Percentiles rank a stretch among this genome's conserved stretches.
phyloP scores from a whole-genome alignment of 35 echinoderm and acorn worm genomes.

The Lytechinus pictus region DNA sequence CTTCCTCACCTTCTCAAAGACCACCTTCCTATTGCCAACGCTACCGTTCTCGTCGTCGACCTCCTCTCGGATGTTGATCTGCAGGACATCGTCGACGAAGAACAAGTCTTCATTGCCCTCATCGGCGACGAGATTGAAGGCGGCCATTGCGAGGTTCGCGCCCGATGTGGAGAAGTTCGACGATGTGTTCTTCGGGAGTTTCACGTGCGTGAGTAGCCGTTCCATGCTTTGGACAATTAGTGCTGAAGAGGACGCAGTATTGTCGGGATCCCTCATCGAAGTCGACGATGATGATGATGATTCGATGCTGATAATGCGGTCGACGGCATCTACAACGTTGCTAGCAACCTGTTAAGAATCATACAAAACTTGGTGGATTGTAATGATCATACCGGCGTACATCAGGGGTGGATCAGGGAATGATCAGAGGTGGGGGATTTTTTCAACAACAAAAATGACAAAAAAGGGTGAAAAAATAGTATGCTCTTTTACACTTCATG shows the following conservation, averaged over 20 bases:
- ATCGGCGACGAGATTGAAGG: slow-evolving; percentile 23
- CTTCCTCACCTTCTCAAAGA: not conserved
- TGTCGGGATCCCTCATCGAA: not conserved
- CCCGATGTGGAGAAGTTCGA: slow-evolving; percentile 41
- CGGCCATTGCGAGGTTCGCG: not conserved
- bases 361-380: too few relatives aligned
- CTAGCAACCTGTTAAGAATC: not conserved
- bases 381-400: too few relatives aligned
- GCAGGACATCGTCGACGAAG: not conserved
- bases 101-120: not conserved
- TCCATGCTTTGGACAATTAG: slow-evolving; percentile 16
- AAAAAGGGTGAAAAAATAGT: too few relatives aligned
- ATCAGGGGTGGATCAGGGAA: too few relatives aligned
- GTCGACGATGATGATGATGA: not conserved
- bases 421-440: too few relatives aligned
- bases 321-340: slow-evolving; percentile 16
- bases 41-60: not conserved
- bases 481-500: too few relatives aligned
- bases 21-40: not conserved
- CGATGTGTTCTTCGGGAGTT: not conserved
- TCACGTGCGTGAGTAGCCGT: slow-evolving; percentile 8
- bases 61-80: slow-evolving; percentile 13
- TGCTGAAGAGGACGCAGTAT: not conserved
- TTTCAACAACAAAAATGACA: too few relatives aligned
- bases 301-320: slow-evolving; percentile 15